Percentiles rank a stretch among this genome's conserved stretches.
Conservation (phyloP, 2,797 vertebrate species). For the Pseudopleuronectes americanus region DNA sequence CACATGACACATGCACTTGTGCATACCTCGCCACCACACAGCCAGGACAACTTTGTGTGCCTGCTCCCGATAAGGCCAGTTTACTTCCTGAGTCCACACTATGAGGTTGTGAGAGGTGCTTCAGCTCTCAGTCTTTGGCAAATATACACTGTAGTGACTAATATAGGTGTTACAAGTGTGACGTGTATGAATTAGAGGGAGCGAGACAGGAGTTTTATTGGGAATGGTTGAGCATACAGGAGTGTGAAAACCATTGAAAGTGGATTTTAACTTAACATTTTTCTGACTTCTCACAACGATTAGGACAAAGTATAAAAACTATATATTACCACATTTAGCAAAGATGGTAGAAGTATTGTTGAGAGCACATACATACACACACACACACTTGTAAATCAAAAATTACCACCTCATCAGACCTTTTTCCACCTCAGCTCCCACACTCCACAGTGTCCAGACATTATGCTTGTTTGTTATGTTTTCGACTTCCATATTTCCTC, state of each 20-base stretch:
- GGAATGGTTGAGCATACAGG: not conserved
- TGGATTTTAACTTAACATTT: constrained; percentile 11
- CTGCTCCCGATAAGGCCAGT: constrained; percentile 89
- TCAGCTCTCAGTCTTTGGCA: constrained; percentile 52
- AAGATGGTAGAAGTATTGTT: constrained; percentile 33
- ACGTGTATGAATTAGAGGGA: constrained; percentile 26
- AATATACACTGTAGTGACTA: constrained; percentile 55
- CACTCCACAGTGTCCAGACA: constrained; percentile 83
- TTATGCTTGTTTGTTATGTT: constrained; percentile 81
- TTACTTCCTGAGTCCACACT: constrained; percentile 89
- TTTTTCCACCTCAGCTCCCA: constrained; percentile 53
- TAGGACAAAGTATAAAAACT: not conserved
- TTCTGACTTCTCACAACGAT: constrained; percentile 14
- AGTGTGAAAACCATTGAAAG: constrained; percentile 1
- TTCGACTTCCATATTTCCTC: constrained; percentile 84
- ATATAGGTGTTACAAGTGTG: constrained; percentile 43
- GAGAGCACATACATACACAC: constrained; percentile 8
- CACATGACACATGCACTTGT: constrained; percentile 56
- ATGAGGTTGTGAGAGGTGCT: constrained; percentile 72
- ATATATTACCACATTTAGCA: constrained; percentile 24
- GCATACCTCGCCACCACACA: constrained; percentile 84
- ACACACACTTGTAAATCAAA: constrained; percentile 19
- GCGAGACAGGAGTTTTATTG: constrained; percentile 19
- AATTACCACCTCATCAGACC: constrained; percentile 53
- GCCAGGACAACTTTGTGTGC: constrained; percentile 85